Conservation (phyloP, 2,113 vertebrate species). For the Tychaedon coryphoeus region DNA sequence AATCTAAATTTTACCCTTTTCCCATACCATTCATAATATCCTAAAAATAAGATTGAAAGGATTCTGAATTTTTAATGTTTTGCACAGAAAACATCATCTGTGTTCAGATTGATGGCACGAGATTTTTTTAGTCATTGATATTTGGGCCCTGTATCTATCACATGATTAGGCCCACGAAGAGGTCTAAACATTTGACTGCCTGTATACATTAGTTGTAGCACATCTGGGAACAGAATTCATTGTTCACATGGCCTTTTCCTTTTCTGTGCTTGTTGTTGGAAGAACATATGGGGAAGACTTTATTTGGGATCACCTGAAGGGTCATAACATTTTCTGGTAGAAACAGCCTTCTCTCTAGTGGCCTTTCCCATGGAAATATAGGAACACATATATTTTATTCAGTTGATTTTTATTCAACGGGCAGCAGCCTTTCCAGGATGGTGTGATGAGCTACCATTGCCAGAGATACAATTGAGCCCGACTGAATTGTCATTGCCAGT, state of each 20-base stretch:
- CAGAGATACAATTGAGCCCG: background rate
- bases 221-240: background rate
- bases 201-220: background rate
- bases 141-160: background rate
- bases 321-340: background rate
- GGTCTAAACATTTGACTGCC: background rate
- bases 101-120: background rate
- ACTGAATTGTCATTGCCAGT: background rate
- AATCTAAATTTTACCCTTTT: background rate
- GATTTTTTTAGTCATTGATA: background rate
- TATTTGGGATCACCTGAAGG: background rate
- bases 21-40: background rate
- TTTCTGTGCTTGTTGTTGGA: background rate
- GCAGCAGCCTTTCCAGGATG: background rate
- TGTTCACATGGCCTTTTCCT: background rate
- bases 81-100: background rate
- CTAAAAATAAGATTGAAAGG: background rate
- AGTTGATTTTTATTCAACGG: background rate
- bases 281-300: background rate
- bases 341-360: background rate
- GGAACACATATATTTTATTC: background rate
- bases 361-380: background rate
- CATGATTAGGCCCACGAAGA: background rate
- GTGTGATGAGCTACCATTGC: background rate
- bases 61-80: background rate